Evolutionary conservation across 2,888 invertebrate genomes (phyloP), one percentile per base, ranked within the genome.

Genomic region (Eupithecia tripunctaria): DNA sequence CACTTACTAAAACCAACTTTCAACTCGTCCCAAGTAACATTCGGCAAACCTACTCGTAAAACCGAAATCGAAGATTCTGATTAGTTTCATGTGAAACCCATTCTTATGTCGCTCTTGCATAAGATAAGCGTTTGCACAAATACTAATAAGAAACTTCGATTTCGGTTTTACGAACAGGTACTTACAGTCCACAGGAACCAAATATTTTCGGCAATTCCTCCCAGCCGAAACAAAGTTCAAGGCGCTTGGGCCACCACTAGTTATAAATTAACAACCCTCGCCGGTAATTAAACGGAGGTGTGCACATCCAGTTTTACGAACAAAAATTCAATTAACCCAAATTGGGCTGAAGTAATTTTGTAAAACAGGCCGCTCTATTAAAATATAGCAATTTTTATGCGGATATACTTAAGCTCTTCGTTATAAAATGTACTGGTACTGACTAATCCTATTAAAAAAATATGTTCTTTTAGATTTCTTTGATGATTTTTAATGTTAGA

Each of bases 221-320:
- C 21, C 6, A 25, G n/a, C 68, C 66, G 32, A 66, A 66, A 47
- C 66, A 43, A 70, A 70, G 62, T 56, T 18, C 43, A 32, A 63
- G 69, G 69, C 51, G 69, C 68, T 51, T 12, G 29, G 68, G n/a
- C 68, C 18, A 71, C 14, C 66, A 68, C 71, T 71, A 74, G 71
- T 89, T 92, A 89, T 92, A 93, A 93, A 94, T 93, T 92, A 92
- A 91, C 92, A 89, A 91, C 91, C 91, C 90, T 89, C 88, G 87
- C 85, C 85, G 83, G 90, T 93, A 92, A 93, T 93, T 93, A 91
- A 92, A 86, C 86, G 84, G 86, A 91, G 92, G 91, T 92, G 91
- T 90, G 88, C 88, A 89, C 89, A 89, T 91, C 80, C 85, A 89
- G 87, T 88, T 90, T 89, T 89, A 89, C 86, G 89, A 88, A 90